Conservation (phyloP, 2,113 vertebrate species). For the Heliornis fulica region DNA sequence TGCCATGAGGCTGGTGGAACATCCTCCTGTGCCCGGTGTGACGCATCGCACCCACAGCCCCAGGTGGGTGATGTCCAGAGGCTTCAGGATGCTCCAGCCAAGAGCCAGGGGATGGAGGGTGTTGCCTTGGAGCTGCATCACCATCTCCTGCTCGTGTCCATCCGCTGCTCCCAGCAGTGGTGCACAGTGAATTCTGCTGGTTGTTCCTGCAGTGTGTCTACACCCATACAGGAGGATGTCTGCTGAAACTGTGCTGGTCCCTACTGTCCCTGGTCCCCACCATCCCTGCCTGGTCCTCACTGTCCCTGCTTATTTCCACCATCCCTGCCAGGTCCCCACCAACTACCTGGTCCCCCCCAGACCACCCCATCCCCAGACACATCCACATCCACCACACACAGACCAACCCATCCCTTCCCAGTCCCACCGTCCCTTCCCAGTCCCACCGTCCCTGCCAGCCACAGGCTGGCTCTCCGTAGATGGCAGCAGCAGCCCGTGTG, state of each 20-base stretch:
- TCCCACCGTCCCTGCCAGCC: neutral
- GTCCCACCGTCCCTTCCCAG: neutral
- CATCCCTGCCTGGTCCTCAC: no score
- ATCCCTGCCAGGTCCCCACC: neutral
- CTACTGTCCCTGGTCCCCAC: neutral
- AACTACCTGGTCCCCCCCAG: neutral
- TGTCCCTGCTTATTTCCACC: no score
- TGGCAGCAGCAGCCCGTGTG: neutral
- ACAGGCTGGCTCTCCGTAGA: neutral
- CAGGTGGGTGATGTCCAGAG: rapidly evolving
- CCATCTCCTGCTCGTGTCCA: rapidly evolving
- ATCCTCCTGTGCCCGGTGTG: rapidly evolving
- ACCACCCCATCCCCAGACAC: no score
- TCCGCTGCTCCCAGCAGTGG: rapidly evolving
- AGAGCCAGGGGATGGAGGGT: neutral
- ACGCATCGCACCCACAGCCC: neutral
- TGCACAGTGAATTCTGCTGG: neutral
- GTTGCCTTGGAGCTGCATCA: neutral
- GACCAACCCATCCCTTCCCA: neutral
- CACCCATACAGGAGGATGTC: rapidly evolving
- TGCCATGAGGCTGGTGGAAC: rapidly evolving
- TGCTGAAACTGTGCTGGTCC: neutral
- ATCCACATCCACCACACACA: no score
- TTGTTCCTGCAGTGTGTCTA: rapidly evolving
- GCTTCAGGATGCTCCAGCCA: neutral